Conservation (phyloP, 2,797 vertebrate genomes). For the Champsocephalus gunnari region DNA sequence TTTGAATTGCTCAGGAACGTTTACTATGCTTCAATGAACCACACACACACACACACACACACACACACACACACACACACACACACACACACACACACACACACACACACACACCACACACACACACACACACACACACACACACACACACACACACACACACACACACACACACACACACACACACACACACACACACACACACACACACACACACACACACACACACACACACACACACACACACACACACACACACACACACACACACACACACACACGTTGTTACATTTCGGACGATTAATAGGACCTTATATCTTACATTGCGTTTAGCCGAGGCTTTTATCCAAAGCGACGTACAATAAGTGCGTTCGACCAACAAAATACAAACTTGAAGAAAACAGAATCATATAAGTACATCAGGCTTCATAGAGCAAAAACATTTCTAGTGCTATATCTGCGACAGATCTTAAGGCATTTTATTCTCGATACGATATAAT, state of each 20-base stretch:
- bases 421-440: too few relatives aligned
- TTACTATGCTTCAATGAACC: slow-evolving; percentile 17
- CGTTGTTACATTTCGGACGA: background rate
- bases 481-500: slow-evolving; percentile 52
- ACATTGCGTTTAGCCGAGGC: too few relatives aligned
- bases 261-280: background rate
- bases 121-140: background rate
- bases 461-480: slow-evolving; percentile 30
- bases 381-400: too few relatives aligned
- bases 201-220: background rate
- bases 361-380: too few relatives aligned
- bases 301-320: slow-evolving; percentile 16
- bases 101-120: background rate
- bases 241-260: background rate
- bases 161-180: background rate
- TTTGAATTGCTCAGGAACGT: slow-evolving; percentile 30
- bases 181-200: background rate
- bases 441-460: slow-evolving; percentile 3
- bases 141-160: background rate
- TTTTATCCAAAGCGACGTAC: too few relatives aligned
- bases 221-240: background rate
- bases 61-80: too few relatives aligned
- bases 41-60: background rate
- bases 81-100: background rate
- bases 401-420: too few relatives aligned